Conservation (phyloP, 2,888 invertebrate genomes). For the Myopa testacea region DNA sequence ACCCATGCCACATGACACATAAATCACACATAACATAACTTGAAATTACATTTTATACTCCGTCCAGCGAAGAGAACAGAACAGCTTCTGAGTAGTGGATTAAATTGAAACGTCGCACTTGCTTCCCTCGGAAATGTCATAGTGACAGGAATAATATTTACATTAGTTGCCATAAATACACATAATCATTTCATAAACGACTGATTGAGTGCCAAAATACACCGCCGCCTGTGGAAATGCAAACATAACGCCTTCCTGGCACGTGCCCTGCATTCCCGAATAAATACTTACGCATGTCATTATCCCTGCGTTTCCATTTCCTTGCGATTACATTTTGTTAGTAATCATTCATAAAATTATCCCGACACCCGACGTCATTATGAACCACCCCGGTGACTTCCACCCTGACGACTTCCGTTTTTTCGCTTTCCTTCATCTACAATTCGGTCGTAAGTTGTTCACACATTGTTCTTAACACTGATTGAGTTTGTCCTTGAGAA, state of each 20-base stretch:
- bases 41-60: too few relatives aligned
- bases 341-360: slow-evolving; percentile 63
- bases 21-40: too few relatives aligned
- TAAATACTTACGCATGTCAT: slow-evolving; percentile 46
- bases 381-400: slow-evolving; percentile 34
- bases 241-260: slow-evolving; percentile 67
- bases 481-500: slow-evolving; percentile 26
- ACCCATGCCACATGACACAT: too few relatives aligned
- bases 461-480: slow-evolving; percentile 49
- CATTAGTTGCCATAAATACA: slow-evolving; percentile 56
- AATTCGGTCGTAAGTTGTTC: slow-evolving; percentile 53
- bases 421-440: slow-evolving; percentile 31
- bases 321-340: slow-evolving; percentile 29
- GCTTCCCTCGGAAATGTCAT: neutral
- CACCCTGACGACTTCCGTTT: slow-evolving; percentile 38
- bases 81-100: slow-evolving; percentile 49
- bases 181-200: slow-evolving; percentile 38
- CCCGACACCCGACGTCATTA: slow-evolving; percentile 53
- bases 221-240: slow-evolving; percentile 49
- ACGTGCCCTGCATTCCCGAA: slow-evolving; percentile 51
- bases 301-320: slow-evolving; percentile 13
- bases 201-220: slow-evolving; percentile 41
- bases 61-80: neutral
- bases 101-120: slow-evolving; percentile 50
- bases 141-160: slow-evolving; percentile 54